phyloP scores from a whole-genome alignment of 2,797 vertebrate genomes.

The Pseudocheirus occidentalis region DNA sequence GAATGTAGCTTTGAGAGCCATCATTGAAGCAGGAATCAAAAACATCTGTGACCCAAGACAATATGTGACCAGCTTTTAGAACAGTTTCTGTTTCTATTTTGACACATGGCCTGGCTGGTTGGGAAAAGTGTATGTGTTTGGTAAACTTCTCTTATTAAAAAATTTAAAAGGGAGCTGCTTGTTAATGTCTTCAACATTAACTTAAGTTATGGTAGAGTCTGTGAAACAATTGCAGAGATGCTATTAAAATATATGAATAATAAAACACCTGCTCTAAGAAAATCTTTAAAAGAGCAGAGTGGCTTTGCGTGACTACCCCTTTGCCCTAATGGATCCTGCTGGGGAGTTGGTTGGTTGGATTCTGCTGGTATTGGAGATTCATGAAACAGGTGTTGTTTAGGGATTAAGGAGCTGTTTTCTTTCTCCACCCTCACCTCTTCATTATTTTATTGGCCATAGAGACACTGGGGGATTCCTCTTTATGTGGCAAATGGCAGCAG shows the following conservation, averaged over 20 bases:
- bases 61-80: slow-evolving; percentile 1
- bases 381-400: slow-evolving; percentile 21
- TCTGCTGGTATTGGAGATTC: slow-evolving; percentile 31
- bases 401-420: slow-evolving; percentile 7
- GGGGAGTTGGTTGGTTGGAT: neutral
- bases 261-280: slow-evolving; percentile 63
- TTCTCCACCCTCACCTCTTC: neutral
- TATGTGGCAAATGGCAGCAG: slow-evolving; percentile 44
- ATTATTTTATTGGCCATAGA: slow-evolving; percentile 40
- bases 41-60: neutral
- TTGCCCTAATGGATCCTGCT: neutral
- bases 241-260: slow-evolving; percentile 75
- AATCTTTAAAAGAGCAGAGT: slow-evolving; percentile 56
- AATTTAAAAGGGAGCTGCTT: slow-evolving; percentile 70
- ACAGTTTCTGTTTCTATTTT: slow-evolving; percentile 18
- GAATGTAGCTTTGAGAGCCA: slow-evolving; percentile 13
- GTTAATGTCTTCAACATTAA: slow-evolving; percentile 65
- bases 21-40: neutral
- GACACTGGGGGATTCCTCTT: slow-evolving; percentile 16
- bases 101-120: neutral
- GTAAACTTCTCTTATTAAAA: slow-evolving; percentile 70
- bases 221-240: slow-evolving; percentile 57
- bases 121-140: slow-evolving; percentile 9
- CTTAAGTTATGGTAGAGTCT: slow-evolving; percentile 37
- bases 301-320: neutral